Base-by-base conservation (phyloP, 2,797 vertebrate species). In the Aplochiton taeniatus region DNA sequence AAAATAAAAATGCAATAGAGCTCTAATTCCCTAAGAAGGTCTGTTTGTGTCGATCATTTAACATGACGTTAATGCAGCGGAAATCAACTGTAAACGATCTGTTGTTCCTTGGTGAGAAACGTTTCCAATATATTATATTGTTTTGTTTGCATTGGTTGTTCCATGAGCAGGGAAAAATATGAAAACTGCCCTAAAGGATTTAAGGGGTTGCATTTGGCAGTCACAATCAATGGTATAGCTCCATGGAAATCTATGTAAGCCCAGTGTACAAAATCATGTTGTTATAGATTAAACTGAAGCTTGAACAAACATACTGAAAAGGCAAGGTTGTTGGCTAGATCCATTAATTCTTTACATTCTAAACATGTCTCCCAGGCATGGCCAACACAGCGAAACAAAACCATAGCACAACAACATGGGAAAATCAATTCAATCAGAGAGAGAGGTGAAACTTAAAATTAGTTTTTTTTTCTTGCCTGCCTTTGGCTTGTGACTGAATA, bases 171-270 rank as follows among this genome's bases (percentile, higher is more conserved):
- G 73, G 70, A 65, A 54, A 54, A 65, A 53, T 77, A 78, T 76
- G 70, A 73, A 88, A 87, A 86, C 82, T 73, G 64, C 68, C 82
- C 83, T 65, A 73, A 76, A 84, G 83, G 77, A 80, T 82, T 87
- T 86, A 77, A 75, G 63, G 72, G 74, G 80, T 74, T 82, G 74
- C 75, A 83, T 84, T 86, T 83, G 79, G 77, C 75, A 81, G 78
- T 80, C 80, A 69, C 77, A 89, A 90, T 91, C 88, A 81, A 89
- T 89, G 84, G 66, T 63, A 63, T 74, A 58, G 59, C 64, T 80
- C 61, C 61, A 69, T 63, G 75, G 65, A 86, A 83, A 86, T 87
- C 83, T 83, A 75, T 87, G 79, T 82, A 82, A 87, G 80, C 71
- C 68, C 65, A 76, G 80, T 59, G 76, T 83, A 81, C 69, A 72